Conservation (phyloP, 2,113 vertebrate genomes). For the Siphamia tubifer region DNA sequence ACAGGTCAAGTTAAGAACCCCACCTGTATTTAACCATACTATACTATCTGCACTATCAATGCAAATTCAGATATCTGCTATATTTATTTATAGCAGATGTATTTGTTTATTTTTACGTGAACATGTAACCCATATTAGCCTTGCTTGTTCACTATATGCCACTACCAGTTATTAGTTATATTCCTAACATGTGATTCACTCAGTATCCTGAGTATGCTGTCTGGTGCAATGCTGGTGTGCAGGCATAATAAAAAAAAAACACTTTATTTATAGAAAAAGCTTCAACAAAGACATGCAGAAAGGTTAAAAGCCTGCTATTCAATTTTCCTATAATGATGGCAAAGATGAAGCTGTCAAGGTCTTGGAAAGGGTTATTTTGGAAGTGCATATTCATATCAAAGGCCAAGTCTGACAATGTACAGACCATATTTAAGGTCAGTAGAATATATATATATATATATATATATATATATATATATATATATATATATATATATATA, state of each 20-base stretch:
- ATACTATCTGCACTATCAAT: too few species aligned
- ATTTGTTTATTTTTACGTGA: too few species aligned
- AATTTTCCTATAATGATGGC: neutral
- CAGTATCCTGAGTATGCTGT: neutral
- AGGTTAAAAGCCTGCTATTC: slow-evolving; percentile 2
- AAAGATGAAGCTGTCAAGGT: neutral
- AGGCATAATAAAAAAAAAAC: neutral
- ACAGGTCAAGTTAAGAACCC: too few species aligned
- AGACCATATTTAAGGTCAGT: neutral
- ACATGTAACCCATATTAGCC: too few species aligned
- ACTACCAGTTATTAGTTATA: too few species aligned
- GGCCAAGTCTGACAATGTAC: slow-evolving; percentile 2
- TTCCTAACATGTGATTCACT: too few species aligned
- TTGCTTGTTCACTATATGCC: too few species aligned
- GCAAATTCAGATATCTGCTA: too few species aligned
- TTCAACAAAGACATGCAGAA: neutral
- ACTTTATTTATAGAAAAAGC: neutral
- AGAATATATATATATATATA: neutral
- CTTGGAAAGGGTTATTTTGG: slow-evolving; percentile 7
- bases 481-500: too few species aligned
- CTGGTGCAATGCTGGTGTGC: neutral
- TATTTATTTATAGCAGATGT: too few species aligned
- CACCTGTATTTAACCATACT: too few species aligned
- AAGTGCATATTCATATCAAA: slow-evolving; percentile 1
- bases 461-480: too few species aligned